These are phyloP conservation scores for Pristionchus mayeri DNA, from an alignment of 2,888 invertebrate genomes.

Conservation along the genomic window DNA sequence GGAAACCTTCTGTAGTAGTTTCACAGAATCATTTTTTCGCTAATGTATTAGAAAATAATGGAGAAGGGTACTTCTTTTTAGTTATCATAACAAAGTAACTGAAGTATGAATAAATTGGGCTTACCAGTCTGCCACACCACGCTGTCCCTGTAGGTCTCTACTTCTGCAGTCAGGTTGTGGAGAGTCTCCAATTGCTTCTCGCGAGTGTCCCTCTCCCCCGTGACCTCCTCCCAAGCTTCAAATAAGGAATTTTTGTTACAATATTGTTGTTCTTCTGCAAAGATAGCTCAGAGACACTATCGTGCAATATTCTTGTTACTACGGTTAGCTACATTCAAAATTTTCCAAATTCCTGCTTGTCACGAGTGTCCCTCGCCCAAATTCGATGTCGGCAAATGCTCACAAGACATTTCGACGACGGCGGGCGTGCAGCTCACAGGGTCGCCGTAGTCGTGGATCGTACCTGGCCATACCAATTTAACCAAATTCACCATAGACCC, in stretches of 20 bases:
- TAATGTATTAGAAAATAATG: not conserved
- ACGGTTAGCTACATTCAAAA: too few species aligned
- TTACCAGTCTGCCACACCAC: constrained; percentile 70
- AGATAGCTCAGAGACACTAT: too few species aligned
- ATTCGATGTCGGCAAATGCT: too few species aligned
- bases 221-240: constrained; percentile 68
- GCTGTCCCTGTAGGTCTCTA: constrained; percentile 68
- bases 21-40: not conserved
- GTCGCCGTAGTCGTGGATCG: constrained; percentile 90
- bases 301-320: too few species aligned
- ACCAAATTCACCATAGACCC: too few species aligned
- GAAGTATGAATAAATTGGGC: too few species aligned
- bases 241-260: not conserved
- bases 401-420: constrained; percentile 84
- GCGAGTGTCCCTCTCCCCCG: constrained; percentile 58
- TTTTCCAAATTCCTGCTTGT: too few species aligned
- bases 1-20: too few species aligned
- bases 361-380: too few species aligned
- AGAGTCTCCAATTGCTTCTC: constrained; percentile 57
- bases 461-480: too few species aligned
- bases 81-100: too few species aligned
- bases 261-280: too few species aligned
- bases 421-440: constrained; percentile 86
- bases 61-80: not conserved
- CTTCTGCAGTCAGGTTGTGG: constrained; percentile 62